Percentiles rank a stretch among this genome's conserved stretches.
Evolutionary conservation across 1,140 invertebrate species (phyloP).

Genomic region (Hormaphis cornu): DNA sequence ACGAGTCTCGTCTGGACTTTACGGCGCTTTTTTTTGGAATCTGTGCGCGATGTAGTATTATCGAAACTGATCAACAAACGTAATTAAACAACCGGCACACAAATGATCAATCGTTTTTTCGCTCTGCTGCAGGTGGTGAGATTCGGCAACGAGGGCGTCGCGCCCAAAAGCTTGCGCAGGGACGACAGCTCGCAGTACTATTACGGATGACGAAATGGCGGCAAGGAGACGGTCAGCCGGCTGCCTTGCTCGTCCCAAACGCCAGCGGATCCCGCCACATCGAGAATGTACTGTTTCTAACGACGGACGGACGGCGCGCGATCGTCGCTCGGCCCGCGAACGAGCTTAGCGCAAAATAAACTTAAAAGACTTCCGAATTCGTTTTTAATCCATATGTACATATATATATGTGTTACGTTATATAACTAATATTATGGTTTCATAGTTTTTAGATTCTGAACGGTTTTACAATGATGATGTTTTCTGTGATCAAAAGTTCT

Average conservation of each 20-base stretch:
- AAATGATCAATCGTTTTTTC: too few species aligned
- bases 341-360: slow-evolving; percentile 24
- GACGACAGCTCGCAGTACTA: slow-evolving; percentile 49
- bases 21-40: too few species aligned
- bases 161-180: slow-evolving; percentile 46
- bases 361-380: slow-evolving; percentile 30
- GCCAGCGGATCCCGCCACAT: not conserved
- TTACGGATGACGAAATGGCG: slow-evolving; percentile 50
- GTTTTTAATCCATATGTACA: not conserved
- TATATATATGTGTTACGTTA: too few species aligned
- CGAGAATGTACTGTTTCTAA: slow-evolving; percentile 34
- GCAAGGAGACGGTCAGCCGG: slow-evolving; percentile 42
- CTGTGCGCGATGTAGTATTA: too few species aligned
- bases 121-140: slow-evolving; percentile 38
- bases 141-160: slow-evolving; percentile 43
- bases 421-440: too few species aligned
- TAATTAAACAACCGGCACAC: too few species aligned
- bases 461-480: too few species aligned
- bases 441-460: too few species aligned
- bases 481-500: too few species aligned
- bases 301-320: too few species aligned
- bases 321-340: not conserved
- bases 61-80: too few species aligned
- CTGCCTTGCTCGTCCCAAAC: slow-evolving; percentile 6
- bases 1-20: too few species aligned